These are phyloP conservation scores for Neosalanx taihuensis DNA, from an alignment of 2,797 vertebrate species.

Conservation along the genomic window DNA sequence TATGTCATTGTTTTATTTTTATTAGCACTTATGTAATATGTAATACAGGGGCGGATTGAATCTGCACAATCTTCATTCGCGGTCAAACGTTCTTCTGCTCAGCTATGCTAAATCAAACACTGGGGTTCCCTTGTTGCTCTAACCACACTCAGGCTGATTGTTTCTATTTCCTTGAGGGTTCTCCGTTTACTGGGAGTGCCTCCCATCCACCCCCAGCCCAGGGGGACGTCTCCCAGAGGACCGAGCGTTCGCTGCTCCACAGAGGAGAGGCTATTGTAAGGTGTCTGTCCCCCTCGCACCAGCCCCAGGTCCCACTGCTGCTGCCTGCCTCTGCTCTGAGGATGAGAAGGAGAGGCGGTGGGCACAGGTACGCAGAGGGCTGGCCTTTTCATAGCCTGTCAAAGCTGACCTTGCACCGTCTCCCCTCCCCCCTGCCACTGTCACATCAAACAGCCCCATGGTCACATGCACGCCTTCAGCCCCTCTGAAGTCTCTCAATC, in stretches of 20 bases:
- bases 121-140: slow-evolving; percentile 20
- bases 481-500: neutral
- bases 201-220: slow-evolving; percentile 26
- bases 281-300: slow-evolving; percentile 49
- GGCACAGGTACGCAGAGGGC: slow-evolving; percentile 14
- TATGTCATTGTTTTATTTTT: too few species aligned
- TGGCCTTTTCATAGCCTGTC: slow-evolving; percentile 22
- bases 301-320: slow-evolving; percentile 27
- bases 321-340: slow-evolving; percentile 20
- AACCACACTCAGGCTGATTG: slow-evolving; percentile 23
- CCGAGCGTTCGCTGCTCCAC: slow-evolving; percentile 43
- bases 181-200: slow-evolving; percentile 29
- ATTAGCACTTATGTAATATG: too few species aligned
- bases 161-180: slow-evolving; percentile 32
- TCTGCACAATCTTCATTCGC: too few species aligned
- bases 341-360: slow-evolving; percentile 14
- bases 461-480: neutral
- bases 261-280: slow-evolving; percentile 59
- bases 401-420: slow-evolving; percentile 8
- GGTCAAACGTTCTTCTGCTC: too few species aligned
- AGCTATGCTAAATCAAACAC: neutral
- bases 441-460: slow-evolving; percentile 11
- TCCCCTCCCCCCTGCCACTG: neutral
- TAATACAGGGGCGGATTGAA: too few species aligned
- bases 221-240: slow-evolving; percentile 46